Percentiles rank a stretch among this genome's conserved stretches.
phyloP scores from a whole-genome alignment of 2,888 invertebrate species.

The Apeira syringaria region DNA sequence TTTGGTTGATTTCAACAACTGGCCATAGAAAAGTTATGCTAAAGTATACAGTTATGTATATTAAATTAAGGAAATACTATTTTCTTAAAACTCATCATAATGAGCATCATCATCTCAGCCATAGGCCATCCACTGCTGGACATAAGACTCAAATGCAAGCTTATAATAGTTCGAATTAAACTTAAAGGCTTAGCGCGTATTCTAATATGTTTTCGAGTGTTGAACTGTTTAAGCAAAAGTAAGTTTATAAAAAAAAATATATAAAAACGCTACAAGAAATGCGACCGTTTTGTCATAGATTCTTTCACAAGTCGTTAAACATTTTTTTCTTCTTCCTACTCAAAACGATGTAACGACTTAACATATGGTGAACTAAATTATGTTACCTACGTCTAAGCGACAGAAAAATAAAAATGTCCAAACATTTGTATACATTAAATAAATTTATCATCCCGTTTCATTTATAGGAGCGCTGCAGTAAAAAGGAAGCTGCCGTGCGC shows the following conservation, averaged over 20 bases:
- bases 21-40: too few species aligned
- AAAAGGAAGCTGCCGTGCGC: constrained; percentile 79
- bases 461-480: constrained; percentile 66
- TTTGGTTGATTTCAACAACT: too few species aligned
- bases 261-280: constrained; percentile 55
- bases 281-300: constrained; percentile 67
- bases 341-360: constrained; percentile 67
- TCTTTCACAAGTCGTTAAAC: constrained; percentile 76
- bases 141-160: too few species aligned
- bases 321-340: constrained; percentile 80
- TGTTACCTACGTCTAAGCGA: constrained; percentile 80
- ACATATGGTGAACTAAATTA: constrained; percentile 82
- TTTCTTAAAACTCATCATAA: too few species aligned
- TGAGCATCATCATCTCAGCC: too few species aligned
- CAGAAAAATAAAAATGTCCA: constrained; percentile 83
- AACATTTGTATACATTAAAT: constrained; percentile 84
- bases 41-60: too few species aligned
- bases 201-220: too few species aligned
- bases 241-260: constrained; percentile 51
- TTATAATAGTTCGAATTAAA: too few species aligned
- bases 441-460: constrained; percentile 81
- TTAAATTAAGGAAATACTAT: too few species aligned
- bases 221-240: too few species aligned
- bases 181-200: too few species aligned
- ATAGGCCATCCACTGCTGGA: too few species aligned